Conservation (phyloP, 2,797 vertebrate species). For the Cyclopterus lumpus region DNA sequence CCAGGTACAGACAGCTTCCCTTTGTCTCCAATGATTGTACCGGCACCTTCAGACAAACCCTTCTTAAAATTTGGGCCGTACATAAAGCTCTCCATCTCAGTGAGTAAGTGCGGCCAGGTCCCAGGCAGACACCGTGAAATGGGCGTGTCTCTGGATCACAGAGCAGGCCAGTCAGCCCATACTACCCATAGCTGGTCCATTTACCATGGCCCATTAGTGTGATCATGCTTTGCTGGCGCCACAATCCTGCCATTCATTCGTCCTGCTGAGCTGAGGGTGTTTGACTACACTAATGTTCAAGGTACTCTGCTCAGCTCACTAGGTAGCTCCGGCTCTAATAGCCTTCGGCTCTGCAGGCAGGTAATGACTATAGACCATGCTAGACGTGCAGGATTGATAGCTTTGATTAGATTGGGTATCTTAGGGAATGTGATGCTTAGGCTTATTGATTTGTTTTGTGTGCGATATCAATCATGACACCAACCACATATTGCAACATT, state of each 20-base stretch:
- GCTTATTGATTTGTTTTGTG: slow-evolving; percentile 78
- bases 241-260: slow-evolving; percentile 68
- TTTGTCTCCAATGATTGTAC: slow-evolving; percentile 57
- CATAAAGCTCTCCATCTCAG: slow-evolving; percentile 76
- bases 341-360: slow-evolving; percentile 57
- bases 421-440: slow-evolving; percentile 65
- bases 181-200: slow-evolving; percentile 75
- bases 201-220: slow-evolving; percentile 84
- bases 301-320: slow-evolving; percentile 68
- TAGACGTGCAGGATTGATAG: slow-evolving; percentile 79
- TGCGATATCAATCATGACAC: slow-evolving; percentile 69
- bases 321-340: slow-evolving; percentile 69
- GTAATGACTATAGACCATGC: slow-evolving; percentile 70
- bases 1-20: slow-evolving; percentile 50
- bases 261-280: slow-evolving; percentile 62
- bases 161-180: slow-evolving; percentile 69
- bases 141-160: slow-evolving; percentile 81
- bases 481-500: slow-evolving; percentile 55
- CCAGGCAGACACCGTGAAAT: slow-evolving; percentile 85
- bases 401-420: slow-evolving; percentile 79
- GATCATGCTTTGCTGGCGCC: slow-evolving; percentile 74
- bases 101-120: slow-evolving; percentile 78
- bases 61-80: slow-evolving; percentile 37
- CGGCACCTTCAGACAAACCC: slow-evolving; percentile 54
- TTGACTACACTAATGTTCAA: slow-evolving; percentile 70